phyloP scores from a whole-genome alignment of 2,113 vertebrate genomes.

The Excalfactoria chinensis region DNA sequence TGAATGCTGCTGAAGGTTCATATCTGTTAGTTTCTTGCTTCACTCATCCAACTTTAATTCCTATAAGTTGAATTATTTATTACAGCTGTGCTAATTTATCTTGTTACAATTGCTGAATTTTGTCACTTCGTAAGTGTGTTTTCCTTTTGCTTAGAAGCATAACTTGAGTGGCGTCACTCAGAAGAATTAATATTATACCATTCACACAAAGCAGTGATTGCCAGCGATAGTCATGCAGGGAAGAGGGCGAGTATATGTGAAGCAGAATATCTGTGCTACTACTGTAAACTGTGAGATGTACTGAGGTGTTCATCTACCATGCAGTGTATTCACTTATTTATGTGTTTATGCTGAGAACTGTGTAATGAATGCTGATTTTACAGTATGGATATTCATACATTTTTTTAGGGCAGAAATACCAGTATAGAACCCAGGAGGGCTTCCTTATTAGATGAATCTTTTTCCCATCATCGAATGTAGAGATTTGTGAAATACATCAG shows the following conservation, averaged over 20 bases:
- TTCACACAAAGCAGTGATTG: fast-evolving
- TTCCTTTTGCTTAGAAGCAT: background rate
- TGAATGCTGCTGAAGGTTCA: background rate
- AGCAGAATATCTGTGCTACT: background rate
- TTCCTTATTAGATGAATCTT: background rate
- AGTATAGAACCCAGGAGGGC: background rate
- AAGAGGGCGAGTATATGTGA: background rate
- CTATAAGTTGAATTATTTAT: background rate
- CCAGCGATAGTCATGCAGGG: background rate
- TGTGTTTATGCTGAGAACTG: background rate
- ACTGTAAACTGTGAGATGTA: background rate
- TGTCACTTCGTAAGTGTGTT: background rate
- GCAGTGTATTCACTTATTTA: background rate
- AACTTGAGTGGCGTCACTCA: background rate
- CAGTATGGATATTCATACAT: background rate
- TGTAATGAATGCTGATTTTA: background rate
- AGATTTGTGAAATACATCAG: background rate
- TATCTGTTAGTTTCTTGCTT: background rate
- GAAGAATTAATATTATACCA: background rate
- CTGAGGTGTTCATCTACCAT: background rate
- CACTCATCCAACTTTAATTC: background rate
- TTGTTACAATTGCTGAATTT: background rate
- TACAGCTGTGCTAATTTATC: background rate
- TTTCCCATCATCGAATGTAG: background rate
- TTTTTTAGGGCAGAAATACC: background rate